Conservation (phyloP, 2,888 invertebrate species). For the Strigamia transsilvanica region DNA sequence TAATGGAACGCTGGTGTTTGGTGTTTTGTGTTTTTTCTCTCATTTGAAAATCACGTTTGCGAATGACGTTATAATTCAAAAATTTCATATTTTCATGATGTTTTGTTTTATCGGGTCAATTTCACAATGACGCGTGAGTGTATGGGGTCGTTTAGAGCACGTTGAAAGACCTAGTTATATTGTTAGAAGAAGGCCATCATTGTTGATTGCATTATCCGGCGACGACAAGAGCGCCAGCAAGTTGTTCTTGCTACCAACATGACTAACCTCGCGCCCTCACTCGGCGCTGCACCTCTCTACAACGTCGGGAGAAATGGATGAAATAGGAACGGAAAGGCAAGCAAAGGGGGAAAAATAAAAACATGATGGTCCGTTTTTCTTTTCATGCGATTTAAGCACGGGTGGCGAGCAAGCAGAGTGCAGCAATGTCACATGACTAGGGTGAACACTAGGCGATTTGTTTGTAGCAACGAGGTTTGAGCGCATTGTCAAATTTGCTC, state of each 20-base stretch:
- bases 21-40: background rate
- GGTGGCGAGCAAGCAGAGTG: background rate
- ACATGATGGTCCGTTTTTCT: background rate
- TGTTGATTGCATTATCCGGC: constrained; percentile 40
- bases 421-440: background rate
- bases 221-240: constrained; percentile 40
- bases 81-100: constrained; percentile 35
- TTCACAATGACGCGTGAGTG: constrained; percentile 1
- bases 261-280: constrained; percentile 32
- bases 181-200: constrained; percentile 39
- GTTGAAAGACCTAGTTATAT: constrained; percentile 28
- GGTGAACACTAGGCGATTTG: background rate
- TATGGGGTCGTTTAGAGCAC: constrained; percentile 11
- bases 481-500: constrained; percentile 53
- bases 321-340: background rate
- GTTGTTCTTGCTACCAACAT: background rate
- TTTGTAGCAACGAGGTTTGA: constrained; percentile 36
- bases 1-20: too few relatives aligned
- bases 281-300: background rate
- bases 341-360: background rate
- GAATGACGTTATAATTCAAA: background rate
- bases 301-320: background rate
- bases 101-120: constrained; percentile 12
- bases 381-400: background rate
- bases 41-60: background rate